These are phyloP conservation scores for Balaeniceps rex DNA, from an alignment of 2,113 vertebrate genomes.

Conservation along the genomic window DNA sequence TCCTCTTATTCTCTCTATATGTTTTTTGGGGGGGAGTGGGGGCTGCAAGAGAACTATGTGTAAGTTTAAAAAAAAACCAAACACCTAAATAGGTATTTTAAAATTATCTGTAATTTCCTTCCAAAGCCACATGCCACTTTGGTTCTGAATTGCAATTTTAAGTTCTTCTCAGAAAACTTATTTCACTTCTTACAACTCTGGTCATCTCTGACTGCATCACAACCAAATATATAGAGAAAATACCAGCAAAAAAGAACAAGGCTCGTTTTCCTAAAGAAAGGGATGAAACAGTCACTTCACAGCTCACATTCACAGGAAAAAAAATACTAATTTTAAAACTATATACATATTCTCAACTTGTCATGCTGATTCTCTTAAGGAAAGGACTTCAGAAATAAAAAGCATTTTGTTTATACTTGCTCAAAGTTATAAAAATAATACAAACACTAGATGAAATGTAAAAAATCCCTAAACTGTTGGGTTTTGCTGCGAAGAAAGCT, in stretches of 20 bases:
- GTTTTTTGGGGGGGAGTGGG: fast-evolving
- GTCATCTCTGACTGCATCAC: neutral
- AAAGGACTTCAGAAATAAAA: neutral
- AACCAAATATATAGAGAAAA: neutral
- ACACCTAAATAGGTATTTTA: neutral
- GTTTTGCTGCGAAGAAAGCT: neutral
- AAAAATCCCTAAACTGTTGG: neutral
- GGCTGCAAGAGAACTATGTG: neutral
- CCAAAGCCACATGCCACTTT: neutral
- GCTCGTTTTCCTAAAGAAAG: neutral
- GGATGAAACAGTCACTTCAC: neutral
- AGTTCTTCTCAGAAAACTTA: neutral
- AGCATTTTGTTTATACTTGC: neutral
- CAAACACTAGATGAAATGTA: neutral
- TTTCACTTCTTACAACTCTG: neutral
- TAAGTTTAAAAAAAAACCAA: neutral
- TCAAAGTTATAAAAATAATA: neutral
- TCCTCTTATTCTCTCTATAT: neutral
- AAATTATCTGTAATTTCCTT: neutral
- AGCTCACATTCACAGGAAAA: neutral
- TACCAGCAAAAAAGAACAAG: neutral
- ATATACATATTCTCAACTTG: neutral
- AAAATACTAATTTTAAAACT: neutral
- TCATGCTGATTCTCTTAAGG: neutral
- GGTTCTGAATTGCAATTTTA: neutral